Conservation (phyloP, 2,888 invertebrate species). For the Trachelus tabidus region DNA sequence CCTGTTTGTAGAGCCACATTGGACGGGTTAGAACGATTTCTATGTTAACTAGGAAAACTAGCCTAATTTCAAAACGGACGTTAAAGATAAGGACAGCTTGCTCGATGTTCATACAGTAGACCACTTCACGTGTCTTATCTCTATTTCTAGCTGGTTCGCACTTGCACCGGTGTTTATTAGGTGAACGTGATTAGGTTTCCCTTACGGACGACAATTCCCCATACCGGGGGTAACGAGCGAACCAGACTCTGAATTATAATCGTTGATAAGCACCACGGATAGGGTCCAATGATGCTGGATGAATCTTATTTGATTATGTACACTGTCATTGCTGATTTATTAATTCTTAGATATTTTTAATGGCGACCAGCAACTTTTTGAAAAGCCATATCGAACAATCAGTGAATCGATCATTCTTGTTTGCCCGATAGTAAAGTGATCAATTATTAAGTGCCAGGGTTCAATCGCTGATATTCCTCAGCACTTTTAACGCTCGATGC, state of each 20-base stretch:
- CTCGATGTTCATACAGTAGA: background rate
- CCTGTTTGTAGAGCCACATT: background rate
- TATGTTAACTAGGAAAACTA: background rate
- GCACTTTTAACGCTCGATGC: background rate
- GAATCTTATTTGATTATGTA: background rate
- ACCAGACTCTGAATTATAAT: background rate
- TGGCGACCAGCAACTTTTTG: background rate
- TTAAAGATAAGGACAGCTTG: background rate
- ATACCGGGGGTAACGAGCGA: background rate
- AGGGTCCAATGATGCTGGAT: background rate
- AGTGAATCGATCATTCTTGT: background rate
- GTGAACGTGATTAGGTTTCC: background rate
- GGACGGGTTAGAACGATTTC: background rate
- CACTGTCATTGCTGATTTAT: background rate
- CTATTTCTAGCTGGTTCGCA: background rate
- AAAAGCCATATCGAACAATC: background rate
- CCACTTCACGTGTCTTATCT: background rate
- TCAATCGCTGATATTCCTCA: background rate
- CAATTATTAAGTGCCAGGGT: background rate
- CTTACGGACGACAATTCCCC: background rate
- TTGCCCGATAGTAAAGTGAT: background rate
- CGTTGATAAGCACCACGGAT: background rate
- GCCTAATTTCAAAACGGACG: background rate
- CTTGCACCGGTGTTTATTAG: background rate
- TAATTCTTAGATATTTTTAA: background rate